Conservation (phyloP, 2,888 invertebrate genomes). For the Plagodis dolabraria region DNA sequence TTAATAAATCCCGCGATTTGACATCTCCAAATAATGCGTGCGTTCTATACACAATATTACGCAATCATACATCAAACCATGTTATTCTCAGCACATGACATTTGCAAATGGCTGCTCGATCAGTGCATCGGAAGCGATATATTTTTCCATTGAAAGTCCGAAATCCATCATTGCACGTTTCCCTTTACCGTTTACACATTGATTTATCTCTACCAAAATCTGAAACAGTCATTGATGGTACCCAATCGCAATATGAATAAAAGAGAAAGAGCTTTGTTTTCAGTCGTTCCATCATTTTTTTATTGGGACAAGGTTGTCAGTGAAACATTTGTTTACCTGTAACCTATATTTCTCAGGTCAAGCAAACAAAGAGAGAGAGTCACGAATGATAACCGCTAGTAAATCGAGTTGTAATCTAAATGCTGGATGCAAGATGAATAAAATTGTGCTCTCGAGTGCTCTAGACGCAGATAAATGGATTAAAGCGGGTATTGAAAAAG, state of each 20-base stretch:
- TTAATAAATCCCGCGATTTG: too few relatives aligned
- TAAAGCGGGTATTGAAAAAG: constrained; percentile 44
- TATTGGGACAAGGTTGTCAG: not conserved
- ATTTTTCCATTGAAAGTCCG: not conserved
- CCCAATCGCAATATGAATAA: not conserved
- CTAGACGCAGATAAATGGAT: constrained; percentile 60
- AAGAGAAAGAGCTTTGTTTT: too few relatives aligned
- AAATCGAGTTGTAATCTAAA: constrained; percentile 24
- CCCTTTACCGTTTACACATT: not conserved
- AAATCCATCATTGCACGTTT: not conserved
- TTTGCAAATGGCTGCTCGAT: constrained; percentile 1
- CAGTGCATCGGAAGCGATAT: not conserved
- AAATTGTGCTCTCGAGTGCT: constrained; percentile 47
- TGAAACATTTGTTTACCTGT: not conserved
- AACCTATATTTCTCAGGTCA: constrained; percentile 27
- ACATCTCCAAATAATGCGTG: too few relatives aligned
- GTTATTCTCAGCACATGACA: not conserved
- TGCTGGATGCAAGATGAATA: constrained; percentile 20
- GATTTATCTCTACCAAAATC: not conserved
- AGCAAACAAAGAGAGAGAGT: constrained; percentile 26
- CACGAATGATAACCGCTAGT: constrained; percentile 37
- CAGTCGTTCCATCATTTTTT: not conserved
- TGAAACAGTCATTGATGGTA: not conserved
- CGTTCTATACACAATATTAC: not conserved
- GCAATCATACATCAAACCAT: not conserved